These are phyloP conservation scores for Micronycteris hirsuta DNA, from an alignment of 2,113 vertebrate species.

Conservation along the genomic window DNA sequence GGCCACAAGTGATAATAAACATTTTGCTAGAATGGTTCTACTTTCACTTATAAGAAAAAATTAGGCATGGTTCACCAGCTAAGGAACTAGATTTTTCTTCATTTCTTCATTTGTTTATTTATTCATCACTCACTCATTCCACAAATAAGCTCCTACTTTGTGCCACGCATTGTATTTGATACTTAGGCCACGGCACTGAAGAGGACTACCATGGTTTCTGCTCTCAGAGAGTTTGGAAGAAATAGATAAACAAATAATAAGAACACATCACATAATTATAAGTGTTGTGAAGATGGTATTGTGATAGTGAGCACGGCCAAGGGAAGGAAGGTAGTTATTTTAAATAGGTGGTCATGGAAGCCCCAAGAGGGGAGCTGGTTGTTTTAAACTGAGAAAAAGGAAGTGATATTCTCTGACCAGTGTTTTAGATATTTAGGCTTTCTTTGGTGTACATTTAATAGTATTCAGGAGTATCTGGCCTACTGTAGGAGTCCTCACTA, in stretches of 20 bases:
- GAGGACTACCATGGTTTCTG: neutral
- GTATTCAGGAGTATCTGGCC: neutral
- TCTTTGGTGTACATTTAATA: neutral
- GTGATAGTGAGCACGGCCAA: neutral
- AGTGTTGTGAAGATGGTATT: neutral
- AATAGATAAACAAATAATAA: neutral
- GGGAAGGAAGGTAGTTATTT: neutral
- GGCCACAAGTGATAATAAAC: slow-evolving; percentile 1
- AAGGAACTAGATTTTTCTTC: slow-evolving; percentile 25
- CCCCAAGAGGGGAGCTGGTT: neutral
- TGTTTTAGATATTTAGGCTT: neutral
- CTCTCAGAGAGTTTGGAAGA: neutral
- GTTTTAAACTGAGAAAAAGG: neutral
- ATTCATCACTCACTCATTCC: neutral
- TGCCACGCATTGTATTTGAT: neutral
- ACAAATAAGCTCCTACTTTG: neutral
- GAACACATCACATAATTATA: neutral
- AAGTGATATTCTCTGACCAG: neutral
- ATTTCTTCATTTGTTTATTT: neutral
- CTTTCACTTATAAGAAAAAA: slow-evolving; percentile 24
- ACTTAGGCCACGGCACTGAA: neutral
- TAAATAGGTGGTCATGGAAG: neutral
- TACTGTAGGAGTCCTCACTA: slow-evolving; percentile 36
- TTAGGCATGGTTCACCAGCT: neutral
- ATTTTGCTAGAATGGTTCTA: neutral